Evolutionary conservation across 2,797 vertebrate genomes (phyloP).

Genomic region (Amniataba percoides): DNA sequence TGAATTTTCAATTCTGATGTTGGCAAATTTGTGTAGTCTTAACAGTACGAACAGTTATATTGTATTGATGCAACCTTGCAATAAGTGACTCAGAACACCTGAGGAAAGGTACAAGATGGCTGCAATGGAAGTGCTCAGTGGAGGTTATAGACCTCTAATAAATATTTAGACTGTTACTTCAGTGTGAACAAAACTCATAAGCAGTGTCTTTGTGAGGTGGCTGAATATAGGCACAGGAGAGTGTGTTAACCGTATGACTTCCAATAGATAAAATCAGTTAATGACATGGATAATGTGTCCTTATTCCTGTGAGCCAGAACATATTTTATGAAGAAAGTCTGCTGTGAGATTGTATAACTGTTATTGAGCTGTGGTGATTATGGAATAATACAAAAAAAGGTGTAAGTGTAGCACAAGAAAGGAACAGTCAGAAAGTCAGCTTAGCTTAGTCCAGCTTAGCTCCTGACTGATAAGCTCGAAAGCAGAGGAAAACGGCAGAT

Average conservation of each 20-base stretch:
- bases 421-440: background rate
- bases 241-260: background rate
- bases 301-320: slow-evolving; percentile 3
- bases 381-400: background rate
- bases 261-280: slow-evolving; percentile 3
- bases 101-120: slow-evolving; percentile 1
- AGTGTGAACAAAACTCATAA: slow-evolving; percentile 4
- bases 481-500: no score
- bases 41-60: background rate
- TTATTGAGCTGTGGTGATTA: background rate
- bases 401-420: no score
- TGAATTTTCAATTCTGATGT: background rate
- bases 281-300: background rate
- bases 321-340: background rate
- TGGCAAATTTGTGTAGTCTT: background rate
- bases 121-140: background rate
- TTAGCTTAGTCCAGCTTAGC: no score
- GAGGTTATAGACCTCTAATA: background rate
- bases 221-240: slow-evolving; percentile 1
- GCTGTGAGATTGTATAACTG: background rate
- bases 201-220: background rate
- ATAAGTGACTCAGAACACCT: background rate
- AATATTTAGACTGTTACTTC: slow-evolving; percentile 9
- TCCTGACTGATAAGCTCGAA: no score
- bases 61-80: slow-evolving; percentile 17